Percentiles rank a stretch among this genome's conserved stretches.
phyloP scores from a whole-genome alignment of 2,797 vertebrate species.

The Thripadectes ignobilis region DNA sequence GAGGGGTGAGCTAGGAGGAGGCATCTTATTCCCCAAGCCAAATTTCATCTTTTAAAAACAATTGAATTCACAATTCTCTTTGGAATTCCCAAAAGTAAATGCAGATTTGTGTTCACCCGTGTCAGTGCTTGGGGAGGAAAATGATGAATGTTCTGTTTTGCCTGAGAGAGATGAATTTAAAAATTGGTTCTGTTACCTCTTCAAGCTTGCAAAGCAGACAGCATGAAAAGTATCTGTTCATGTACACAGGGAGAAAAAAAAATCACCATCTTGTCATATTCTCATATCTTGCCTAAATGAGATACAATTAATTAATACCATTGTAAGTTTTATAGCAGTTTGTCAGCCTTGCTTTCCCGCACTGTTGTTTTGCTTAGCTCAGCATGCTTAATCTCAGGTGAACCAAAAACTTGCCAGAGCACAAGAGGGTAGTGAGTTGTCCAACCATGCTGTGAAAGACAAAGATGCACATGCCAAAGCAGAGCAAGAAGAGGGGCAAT shows the following conservation, averaged over 20 bases:
- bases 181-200: not conserved
- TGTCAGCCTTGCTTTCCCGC: not conserved
- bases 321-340: not conserved
- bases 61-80: constrained; percentile 9
- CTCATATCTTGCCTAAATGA: not conserved
- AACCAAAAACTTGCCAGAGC: not conserved
- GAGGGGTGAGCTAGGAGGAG: not conserved
- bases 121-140: not conserved
- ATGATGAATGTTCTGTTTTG: not conserved
- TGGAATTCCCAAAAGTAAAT: constrained; percentile 30
- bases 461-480: not conserved
- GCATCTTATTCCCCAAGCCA: not conserved
- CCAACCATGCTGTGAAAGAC: not conserved
- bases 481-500: not conserved
- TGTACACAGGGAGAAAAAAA: not conserved
- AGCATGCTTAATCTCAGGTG: not conserved
- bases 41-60: constrained; percentile 26
- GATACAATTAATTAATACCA: not conserved
- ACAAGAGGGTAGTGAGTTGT: not conserved
- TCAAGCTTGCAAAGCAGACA: not conserved
- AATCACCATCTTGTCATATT: not conserved
- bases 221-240: not conserved
- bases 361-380: not conserved
- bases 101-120: not conserved
- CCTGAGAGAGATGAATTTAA: not conserved